Evolutionary conservation across 2,113 vertebrate species (phyloP).

Genomic region (Phasianus colchicus): DNA sequence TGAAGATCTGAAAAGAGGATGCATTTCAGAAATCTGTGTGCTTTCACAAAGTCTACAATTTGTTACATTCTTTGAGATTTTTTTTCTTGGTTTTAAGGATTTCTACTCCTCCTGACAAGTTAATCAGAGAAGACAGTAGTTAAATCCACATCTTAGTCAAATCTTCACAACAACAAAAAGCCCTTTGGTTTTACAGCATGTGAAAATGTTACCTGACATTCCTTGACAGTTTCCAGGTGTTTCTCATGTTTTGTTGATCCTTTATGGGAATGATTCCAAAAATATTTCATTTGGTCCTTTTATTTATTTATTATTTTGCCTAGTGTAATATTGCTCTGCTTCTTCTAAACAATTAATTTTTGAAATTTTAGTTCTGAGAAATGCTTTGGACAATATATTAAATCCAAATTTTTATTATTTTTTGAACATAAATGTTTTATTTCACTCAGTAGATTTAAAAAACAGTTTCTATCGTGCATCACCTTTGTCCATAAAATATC

Average conservation of each 20-base stretch:
- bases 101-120: not conserved
- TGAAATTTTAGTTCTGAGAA: not conserved
- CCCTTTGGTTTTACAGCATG: not conserved
- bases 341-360: not conserved
- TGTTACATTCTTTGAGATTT: not conserved
- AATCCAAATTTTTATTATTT: not conserved
- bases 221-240: not conserved
- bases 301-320: not conserved
- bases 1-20: not conserved
- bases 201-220: not conserved
- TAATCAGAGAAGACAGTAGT: not conserved
- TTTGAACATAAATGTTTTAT: not conserved
- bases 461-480: fast-evolving
- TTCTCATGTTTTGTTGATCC: not conserved
- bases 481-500: not conserved
- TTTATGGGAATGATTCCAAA: not conserved
- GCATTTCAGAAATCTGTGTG: not conserved
- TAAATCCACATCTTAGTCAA: not conserved
- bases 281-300: not conserved
- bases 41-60: not conserved
- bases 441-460: not conserved
- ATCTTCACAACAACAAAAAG: not conserved
- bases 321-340: not conserved
- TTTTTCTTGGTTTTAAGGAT: not conserved
- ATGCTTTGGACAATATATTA: not conserved